phyloP scores from a whole-genome alignment of 2,113 vertebrate species.

The Falco punctatus region DNA sequence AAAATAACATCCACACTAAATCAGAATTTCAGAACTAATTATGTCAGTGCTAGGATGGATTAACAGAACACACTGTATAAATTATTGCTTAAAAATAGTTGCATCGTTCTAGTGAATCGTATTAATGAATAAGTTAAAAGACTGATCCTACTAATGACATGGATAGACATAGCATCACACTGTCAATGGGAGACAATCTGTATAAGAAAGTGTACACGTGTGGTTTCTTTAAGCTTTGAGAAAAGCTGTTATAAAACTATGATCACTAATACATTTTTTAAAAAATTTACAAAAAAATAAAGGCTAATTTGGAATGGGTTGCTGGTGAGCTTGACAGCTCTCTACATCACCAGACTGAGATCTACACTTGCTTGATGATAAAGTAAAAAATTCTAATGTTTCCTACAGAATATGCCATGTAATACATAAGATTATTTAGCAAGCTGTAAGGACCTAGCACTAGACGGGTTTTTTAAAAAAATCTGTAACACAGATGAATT shows the following conservation, averaged over 20 bases:
- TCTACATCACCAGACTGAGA: neutral
- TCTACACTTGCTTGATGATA: neutral
- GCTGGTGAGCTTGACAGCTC: neutral
- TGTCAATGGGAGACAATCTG: neutral
- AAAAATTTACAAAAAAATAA: neutral
- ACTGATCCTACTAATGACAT: neutral
- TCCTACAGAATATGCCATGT: neutral
- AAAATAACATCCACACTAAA: slow-evolving; percentile 61
- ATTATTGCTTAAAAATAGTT: slow-evolving; percentile 46
- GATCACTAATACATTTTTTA: neutral
- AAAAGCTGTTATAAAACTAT: neutral
- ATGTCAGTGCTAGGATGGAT: slow-evolving; percentile 56
- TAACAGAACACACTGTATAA: slow-evolving; percentile 42
- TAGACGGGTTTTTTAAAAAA: neutral
- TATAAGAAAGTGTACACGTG: neutral
- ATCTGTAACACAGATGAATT: neutral
- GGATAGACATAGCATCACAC: neutral
- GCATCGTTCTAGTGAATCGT: slow-evolving; percentile 26
- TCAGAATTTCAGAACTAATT: slow-evolving; percentile 31
- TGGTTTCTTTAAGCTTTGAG: neutral
- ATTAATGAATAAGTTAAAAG: slow-evolving; percentile 20
- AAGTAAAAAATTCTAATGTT: neutral
- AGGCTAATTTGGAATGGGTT: neutral
- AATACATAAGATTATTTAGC: neutral
- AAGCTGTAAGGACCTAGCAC: neutral